Base-by-base conservation (phyloP, 1,140 invertebrate genomes). In the Campoletis sonorensis region DNA sequence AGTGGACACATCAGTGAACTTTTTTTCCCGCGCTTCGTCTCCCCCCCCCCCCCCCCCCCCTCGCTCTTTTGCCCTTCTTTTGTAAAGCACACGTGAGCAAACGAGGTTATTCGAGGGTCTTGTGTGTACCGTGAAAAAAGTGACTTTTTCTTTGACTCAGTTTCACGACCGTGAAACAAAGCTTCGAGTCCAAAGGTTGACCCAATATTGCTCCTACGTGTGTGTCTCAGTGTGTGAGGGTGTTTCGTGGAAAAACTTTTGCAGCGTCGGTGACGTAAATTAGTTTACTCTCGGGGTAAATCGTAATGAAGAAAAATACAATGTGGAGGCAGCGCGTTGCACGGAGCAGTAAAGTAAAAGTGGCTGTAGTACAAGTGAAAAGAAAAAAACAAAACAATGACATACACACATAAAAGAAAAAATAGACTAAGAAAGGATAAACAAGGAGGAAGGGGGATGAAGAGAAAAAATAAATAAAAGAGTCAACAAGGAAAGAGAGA, bases 301-400 rank as follows among this genome's bases (percentile, higher is more conserved):
- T n/a, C 51, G 7, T 54, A 54, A 54, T 54, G n/a, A 54, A 54
- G 51, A n/a, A 54, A 54, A 54, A 54, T 54, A 54, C 51, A 54
- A 54, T 54, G n/a, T 11, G 51, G n/a, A n/a, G 1, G 51, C 18
- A 16, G 18, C 3, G n/a, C 7, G n/a, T 54, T 54, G 51, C n/a
- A 54, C 51, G 16, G 16, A 54, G 51, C 51, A 54, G 51, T 54
- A 54, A 54, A 54, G 51, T 54, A 54, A 54, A 54, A 54, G 7
- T 54, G 51, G 51, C 51, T 54, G 18, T n/a, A 54, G 16, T n/a
- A n/a, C n/a, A n/a, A n/a, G n/a, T n/a, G 0, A 54, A 54, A 54
- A 11, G n/a, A 51, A 51, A 51, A 13, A n/a, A 54, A 54, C 1
- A 21, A 54, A 54, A 54, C 16, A n/a, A n/a, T 15, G 15, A 54